Evolutionary conservation across 2,113 vertebrate species (phyloP).

Genomic region (Phasianus colchicus): DNA sequence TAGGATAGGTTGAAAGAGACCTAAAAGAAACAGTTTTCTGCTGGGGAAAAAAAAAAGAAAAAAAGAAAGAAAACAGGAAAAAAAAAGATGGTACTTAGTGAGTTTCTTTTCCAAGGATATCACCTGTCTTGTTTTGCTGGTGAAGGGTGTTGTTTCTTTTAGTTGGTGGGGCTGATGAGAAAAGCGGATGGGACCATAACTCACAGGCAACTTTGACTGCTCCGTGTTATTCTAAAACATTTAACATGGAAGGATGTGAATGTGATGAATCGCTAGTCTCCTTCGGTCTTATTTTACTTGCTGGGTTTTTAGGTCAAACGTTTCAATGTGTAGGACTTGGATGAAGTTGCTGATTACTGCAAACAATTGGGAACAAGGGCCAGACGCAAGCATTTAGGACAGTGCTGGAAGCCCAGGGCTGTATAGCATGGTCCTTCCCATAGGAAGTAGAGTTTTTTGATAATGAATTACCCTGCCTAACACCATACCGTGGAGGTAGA

Average conservation of each 20-base stretch:
- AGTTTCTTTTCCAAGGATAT: neutral
- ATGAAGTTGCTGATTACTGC: neutral
- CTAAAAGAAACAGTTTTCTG: neutral
- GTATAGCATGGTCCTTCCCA: neutral
- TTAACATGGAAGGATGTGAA: neutral
- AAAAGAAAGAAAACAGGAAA: too few species aligned
- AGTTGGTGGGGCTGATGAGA: neutral
- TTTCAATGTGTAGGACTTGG: neutral
- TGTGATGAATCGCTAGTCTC: neutral
- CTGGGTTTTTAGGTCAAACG: neutral
- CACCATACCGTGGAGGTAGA: neutral
- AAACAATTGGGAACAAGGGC: neutral
- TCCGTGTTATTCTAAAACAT: neutral
- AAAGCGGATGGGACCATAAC: neutral
- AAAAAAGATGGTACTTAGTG: neutral
- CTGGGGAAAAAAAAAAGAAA: neutral
- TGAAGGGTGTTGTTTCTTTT: neutral
- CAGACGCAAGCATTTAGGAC: neutral
- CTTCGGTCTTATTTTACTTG: neutral
- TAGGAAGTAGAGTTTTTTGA: neutral
- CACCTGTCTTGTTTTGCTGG: neutral
- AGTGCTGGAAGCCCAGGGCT: neutral
- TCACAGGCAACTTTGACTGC: neutral
- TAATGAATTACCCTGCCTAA: neutral
- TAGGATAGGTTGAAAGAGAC: neutral